These are phyloP conservation scores for Macrophya alboannulata DNA, from an alignment of 2,888 invertebrate genomes.

Conservation along the genomic window DNA sequence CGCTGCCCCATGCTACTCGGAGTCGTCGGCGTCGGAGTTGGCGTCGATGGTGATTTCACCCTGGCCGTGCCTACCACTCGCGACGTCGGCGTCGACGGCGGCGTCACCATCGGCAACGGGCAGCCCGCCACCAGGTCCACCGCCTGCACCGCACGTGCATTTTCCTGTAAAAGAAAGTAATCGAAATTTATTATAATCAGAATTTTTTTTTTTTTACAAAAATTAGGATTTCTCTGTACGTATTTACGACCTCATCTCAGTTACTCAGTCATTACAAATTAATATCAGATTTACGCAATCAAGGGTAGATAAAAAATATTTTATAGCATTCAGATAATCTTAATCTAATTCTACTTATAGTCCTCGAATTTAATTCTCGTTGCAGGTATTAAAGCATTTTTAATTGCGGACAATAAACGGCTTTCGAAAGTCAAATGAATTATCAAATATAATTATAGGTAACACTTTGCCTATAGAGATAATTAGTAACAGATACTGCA, in stretches of 20 bases:
- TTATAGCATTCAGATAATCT: no score
- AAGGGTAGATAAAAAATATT: no score
- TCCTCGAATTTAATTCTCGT: neutral
- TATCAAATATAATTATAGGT: neutral
- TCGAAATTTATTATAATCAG: neutral
- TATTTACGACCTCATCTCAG: neutral
- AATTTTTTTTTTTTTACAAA: neutral
- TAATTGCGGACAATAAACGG: neutral
- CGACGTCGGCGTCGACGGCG: conserved; percentile 65
- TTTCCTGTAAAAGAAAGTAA: conserved; percentile 54
- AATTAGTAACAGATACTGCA: conserved; percentile 1
- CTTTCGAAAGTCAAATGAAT: neutral
- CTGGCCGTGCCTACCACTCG: conserved; percentile 55
- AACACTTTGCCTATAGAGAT: neutral
- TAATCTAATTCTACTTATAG: neutral
- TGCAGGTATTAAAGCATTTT: neutral
- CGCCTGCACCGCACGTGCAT: conserved; percentile 68
- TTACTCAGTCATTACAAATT: neutral
- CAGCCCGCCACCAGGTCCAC: conserved; percentile 76
- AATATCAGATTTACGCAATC: neutral
- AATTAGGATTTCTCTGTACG: neutral
- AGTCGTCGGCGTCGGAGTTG: conserved; percentile 60
- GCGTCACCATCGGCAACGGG: conserved; percentile 66
- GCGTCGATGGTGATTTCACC: conserved; percentile 43
- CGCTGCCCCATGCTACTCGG: conserved; percentile 75